These are phyloP conservation scores for Bovichtus diacanthus DNA, from an alignment of 2,797 vertebrate genomes.

Conservation along the genomic window DNA sequence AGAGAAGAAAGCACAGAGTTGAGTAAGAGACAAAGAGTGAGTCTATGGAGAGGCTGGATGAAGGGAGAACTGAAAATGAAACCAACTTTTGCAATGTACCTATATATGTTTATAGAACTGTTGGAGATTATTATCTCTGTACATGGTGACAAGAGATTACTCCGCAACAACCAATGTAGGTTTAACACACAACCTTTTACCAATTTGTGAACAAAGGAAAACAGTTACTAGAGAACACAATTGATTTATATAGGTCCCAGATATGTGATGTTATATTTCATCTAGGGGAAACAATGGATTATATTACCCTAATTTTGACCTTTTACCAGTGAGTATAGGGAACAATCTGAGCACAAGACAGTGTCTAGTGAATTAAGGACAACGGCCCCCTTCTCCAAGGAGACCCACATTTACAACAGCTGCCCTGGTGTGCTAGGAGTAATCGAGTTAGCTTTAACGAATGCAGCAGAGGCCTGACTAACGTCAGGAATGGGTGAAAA, in stretches of 20 bases:
- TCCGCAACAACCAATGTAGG: not conserved
- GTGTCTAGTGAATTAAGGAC: slow-evolving; percentile 72
- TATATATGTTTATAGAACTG: slow-evolving; percentile 7
- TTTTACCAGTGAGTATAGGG: slow-evolving; percentile 37
- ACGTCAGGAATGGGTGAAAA: slow-evolving; percentile 77
- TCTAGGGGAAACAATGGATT: slow-evolving; percentile 1
- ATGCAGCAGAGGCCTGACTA: slow-evolving; percentile 80
- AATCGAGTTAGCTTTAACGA: slow-evolving; percentile 82
- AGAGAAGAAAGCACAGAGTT: not conserved
- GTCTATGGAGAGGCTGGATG: not conserved
- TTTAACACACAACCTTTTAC: slow-evolving; percentile 15
- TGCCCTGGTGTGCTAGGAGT: slow-evolving; percentile 74
- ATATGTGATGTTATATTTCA: slow-evolving; percentile 11
- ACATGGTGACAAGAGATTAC: not conserved
- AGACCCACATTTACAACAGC: slow-evolving; percentile 81
- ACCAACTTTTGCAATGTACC: slow-evolving; percentile 10
- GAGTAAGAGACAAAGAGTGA: not conserved
- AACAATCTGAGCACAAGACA: slow-evolving; percentile 63
- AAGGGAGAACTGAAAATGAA: slow-evolving; percentile 30
- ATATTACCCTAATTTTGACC: slow-evolving; percentile 36
- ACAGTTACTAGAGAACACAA: slow-evolving; percentile 5
- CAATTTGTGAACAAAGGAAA: not conserved
- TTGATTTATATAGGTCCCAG: not conserved
- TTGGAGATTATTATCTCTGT: slow-evolving; percentile 1
- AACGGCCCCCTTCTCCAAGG: slow-evolving; percentile 76